Conservation (phyloP, 2,797 vertebrate genomes). For the Ficedula albicollis region DNA sequence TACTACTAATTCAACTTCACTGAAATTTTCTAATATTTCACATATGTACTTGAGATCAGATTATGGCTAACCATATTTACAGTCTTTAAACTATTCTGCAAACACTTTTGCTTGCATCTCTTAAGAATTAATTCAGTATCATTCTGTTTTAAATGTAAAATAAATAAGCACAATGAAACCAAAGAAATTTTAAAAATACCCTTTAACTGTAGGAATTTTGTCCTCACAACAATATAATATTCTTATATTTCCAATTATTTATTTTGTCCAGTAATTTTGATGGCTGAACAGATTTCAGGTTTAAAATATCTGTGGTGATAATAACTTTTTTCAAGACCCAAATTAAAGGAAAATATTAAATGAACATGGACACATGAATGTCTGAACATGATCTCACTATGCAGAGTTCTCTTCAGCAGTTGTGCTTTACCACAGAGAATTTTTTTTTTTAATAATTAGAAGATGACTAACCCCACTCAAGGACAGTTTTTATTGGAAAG, state of each 20-base stretch:
- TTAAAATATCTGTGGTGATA: not conserved
- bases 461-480: not conserved
- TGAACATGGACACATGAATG: not conserved
- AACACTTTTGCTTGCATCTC: not conserved
- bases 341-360: not conserved
- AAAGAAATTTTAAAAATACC: not conserved
- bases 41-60: not conserved
- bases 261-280: not conserved
- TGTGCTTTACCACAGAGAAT: not conserved
- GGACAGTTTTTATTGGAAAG: not conserved
- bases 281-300: not conserved
- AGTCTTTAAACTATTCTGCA: not conserved
- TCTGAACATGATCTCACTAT: not conserved
- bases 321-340: not conserved
- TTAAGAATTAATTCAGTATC: not conserved
- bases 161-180: not conserved
- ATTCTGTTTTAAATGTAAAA: not conserved
- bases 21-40: not conserved
- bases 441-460: not conserved
- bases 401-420: not conserved
- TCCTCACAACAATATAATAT: not conserved
- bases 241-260: not conserved
- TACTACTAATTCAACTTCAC: not conserved
- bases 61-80: not conserved
- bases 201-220: not conserved